Conservation (phyloP, 2,888 invertebrate genomes). For the Clanis bilineata region DNA sequence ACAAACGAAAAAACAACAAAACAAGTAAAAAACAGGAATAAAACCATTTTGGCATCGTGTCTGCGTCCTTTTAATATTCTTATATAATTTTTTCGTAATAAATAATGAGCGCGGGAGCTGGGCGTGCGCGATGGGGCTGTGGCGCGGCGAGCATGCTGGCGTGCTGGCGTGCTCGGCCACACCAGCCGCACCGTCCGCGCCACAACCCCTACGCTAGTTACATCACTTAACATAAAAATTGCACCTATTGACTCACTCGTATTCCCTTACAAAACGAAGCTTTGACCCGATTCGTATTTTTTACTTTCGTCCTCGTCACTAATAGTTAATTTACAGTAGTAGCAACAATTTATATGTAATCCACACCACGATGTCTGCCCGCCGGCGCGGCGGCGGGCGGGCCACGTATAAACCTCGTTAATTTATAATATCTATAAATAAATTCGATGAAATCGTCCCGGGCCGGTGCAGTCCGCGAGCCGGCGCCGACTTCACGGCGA, state of each 20-base stretch:
- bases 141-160: slow-evolving; percentile 22
- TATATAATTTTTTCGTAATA: slow-evolving; percentile 66
- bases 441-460: slow-evolving; percentile 81
- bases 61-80: slow-evolving; percentile 65
- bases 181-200: slow-evolving; percentile 23
- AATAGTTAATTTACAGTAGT: slow-evolving; percentile 76
- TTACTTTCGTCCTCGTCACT: slow-evolving; percentile 69
- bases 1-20: slow-evolving; percentile 80
- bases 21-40: slow-evolving; percentile 81
- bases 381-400: slow-evolving; percentile 58
- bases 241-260: slow-evolving; percentile 80
- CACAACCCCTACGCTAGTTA: slow-evolving; percentile 30
- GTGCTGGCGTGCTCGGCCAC: slow-evolving; percentile 30
- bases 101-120: slow-evolving; percentile 62
- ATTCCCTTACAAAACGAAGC: slow-evolving; percentile 71
- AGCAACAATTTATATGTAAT: slow-evolving; percentile 77
- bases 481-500: slow-evolving; percentile 31
- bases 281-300: slow-evolving; percentile 75
- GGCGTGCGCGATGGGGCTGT: slow-evolving; percentile 28
- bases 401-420: slow-evolving; percentile 65
- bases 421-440: slow-evolving; percentile 80
- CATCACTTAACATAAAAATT: slow-evolving; percentile 75
- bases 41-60: slow-evolving; percentile 82
- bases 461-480: slow-evolving; percentile 41
- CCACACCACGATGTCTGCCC: slow-evolving; percentile 75